These are phyloP conservation scores for Rattus norvegicus DNA, from an alignment of 2,113 vertebrate species.

Conservation along the genomic window DNA sequence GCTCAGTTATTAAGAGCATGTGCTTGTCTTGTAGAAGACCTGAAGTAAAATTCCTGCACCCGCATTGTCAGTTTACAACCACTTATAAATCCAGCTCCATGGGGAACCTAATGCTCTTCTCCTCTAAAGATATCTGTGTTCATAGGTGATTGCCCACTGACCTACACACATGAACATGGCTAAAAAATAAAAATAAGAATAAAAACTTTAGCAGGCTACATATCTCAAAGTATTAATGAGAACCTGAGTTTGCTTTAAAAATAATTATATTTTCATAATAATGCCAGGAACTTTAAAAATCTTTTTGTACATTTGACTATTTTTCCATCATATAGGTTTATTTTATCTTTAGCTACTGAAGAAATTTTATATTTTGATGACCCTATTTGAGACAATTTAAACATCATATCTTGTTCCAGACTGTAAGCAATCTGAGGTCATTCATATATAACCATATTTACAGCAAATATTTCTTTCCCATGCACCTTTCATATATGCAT, in stretches of 20 bases:
- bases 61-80: not conserved
- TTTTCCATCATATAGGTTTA: not conserved
- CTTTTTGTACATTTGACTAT: not conserved
- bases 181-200: not conserved
- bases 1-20: not conserved
- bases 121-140: too few relatives aligned
- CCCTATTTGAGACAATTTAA: not conserved
- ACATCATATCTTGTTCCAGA: not conserved
- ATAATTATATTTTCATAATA: not conserved
- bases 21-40: not conserved
- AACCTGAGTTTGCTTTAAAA: not conserved
- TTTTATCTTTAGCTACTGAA: not conserved
- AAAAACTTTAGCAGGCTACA: not conserved
- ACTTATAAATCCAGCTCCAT: not conserved
- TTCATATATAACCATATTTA: not conserved
- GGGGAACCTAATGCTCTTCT: not conserved
- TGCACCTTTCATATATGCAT: not conserved
- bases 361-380: not conserved
- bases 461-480: not conserved
- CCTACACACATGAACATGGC: not conserved
- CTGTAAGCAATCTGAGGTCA: not conserved
- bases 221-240: not conserved
- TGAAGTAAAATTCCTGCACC: not conserved
- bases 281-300: not conserved
- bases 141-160: not conserved